Evolutionary conservation across 2,113 vertebrate species (phyloP).

Genomic region (Rafetus swinhoei): DNA sequence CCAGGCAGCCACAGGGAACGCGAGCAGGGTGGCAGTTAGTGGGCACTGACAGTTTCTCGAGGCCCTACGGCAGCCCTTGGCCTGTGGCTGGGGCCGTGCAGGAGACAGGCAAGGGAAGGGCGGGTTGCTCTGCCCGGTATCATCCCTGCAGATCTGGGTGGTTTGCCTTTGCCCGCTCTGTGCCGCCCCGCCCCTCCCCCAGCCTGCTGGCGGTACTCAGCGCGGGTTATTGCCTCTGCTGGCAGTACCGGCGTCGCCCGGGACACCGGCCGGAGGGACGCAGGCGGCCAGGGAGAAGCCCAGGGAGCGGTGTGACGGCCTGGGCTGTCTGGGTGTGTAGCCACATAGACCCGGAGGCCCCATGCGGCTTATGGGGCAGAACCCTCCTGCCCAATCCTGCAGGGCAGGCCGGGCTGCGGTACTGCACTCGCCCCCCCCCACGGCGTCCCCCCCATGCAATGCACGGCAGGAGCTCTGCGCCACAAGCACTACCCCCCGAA

Average conservation of each 20-base stretch:
- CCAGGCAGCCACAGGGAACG: background rate
- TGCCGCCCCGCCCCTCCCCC: background rate
- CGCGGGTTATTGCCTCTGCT: background rate
- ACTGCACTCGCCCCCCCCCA: background rate
- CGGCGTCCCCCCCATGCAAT: fast-evolving
- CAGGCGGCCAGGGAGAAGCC: background rate
- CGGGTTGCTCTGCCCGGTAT: too few species aligned
- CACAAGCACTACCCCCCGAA: background rate
- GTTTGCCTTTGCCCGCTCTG: too few species aligned
- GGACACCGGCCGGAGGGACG: background rate
- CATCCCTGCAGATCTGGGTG: too few species aligned
- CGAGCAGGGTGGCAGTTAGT: background rate
- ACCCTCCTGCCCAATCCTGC: background rate
- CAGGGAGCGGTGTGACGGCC: too few species aligned
- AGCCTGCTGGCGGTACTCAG: background rate
- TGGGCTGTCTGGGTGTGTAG: background rate
- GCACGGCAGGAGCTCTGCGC: background rate
- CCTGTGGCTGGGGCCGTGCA: background rate
- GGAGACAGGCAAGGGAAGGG: background rate
- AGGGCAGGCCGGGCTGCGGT: background rate
- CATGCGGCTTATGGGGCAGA: background rate
- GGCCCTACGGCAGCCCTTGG: background rate
- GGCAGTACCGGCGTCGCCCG: background rate
- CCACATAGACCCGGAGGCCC: background rate
- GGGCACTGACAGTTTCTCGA: background rate